These are phyloP conservation scores for Syngnathus rostellatus DNA, from an alignment of 2,797 vertebrate species.

Conservation along the genomic window DNA sequence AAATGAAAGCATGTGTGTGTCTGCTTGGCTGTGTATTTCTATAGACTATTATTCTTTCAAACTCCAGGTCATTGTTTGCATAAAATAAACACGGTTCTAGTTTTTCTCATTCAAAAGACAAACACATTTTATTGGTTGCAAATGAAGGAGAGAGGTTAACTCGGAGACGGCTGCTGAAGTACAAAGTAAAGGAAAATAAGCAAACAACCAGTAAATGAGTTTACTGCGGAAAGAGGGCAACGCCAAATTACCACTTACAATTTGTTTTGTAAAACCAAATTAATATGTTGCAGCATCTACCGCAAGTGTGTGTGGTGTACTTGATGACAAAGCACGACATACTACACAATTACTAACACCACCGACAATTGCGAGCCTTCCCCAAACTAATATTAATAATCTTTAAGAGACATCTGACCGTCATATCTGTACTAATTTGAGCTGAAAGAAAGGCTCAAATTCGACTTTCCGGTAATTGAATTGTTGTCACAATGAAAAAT, in stretches of 20 bases:
- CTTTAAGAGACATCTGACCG: neutral
- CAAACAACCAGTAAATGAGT: neutral
- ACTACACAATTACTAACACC: neutral
- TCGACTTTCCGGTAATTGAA: neutral
- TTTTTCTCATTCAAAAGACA: slow-evolving; percentile 38
- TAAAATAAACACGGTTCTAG: slow-evolving; percentile 29
- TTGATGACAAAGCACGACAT: neutral
- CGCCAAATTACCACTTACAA: neutral
- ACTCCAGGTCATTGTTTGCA: slow-evolving; percentile 17
- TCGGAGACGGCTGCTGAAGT: neutral
- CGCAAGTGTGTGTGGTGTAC: neutral
- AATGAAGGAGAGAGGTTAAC: slow-evolving; percentile 1
- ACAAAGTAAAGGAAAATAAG: neutral
- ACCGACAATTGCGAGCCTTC: neutral
- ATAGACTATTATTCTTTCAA: slow-evolving; percentile 21
- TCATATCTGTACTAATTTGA: neutral
- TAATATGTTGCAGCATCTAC: neutral
- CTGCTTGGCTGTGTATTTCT: slow-evolving; percentile 16
- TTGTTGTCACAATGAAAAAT: too few relatives aligned
- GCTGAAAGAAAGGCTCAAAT: neutral
- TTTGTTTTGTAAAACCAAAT: neutral
- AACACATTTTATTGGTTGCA: slow-evolving; percentile 19
- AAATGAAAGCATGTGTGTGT: slow-evolving; percentile 33
- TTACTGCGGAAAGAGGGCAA: neutral
- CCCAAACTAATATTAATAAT: neutral